Conservation (phyloP, 2,113 vertebrate genomes). For the Platichthys flesus region DNA sequence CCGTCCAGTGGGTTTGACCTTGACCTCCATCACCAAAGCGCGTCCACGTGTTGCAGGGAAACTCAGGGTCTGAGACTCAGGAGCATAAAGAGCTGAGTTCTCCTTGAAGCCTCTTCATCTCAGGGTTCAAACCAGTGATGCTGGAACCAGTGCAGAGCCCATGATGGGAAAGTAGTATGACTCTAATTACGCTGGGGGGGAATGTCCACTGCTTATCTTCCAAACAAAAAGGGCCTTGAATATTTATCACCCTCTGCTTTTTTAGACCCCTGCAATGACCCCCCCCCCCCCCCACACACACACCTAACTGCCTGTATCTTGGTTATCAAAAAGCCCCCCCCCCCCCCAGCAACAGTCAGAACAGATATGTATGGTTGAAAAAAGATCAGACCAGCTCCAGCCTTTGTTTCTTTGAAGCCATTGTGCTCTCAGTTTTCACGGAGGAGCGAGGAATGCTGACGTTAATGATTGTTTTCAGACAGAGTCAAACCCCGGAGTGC, state of each 20-base stretch:
- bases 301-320: conserved; percentile 1
- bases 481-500: neutral
- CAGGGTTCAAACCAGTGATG: neutral
- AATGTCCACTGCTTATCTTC: conserved; percentile 31
- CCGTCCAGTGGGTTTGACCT: too few relatives aligned
- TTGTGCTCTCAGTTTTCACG: conserved; percentile 27
- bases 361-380: conserved; percentile 44
- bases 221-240: conserved; percentile 43
- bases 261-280: neutral
- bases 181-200: conserved; percentile 22
- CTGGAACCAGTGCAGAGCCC: neutral
- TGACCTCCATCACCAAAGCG: neutral
- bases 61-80: conserved; percentile 2
- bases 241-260: conserved; percentile 34
- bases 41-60: conserved; percentile 5
- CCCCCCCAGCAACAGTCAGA: conserved; percentile 23
- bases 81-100: too few relatives aligned
- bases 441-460: neutral
- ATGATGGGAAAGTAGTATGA: conserved; percentile 2
- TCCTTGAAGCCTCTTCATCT: too few relatives aligned
- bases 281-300: too few relatives aligned
- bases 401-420: conserved; percentile 30
- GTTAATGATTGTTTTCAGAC: conserved; percentile 46
- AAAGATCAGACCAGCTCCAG: conserved; percentile 45
- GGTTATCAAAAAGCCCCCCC: conserved; percentile 17